Percentiles rank a stretch among this genome's conserved stretches.
phyloP scores from a whole-genome alignment of 2,113 vertebrate genomes.

The Zeus faber region DNA sequence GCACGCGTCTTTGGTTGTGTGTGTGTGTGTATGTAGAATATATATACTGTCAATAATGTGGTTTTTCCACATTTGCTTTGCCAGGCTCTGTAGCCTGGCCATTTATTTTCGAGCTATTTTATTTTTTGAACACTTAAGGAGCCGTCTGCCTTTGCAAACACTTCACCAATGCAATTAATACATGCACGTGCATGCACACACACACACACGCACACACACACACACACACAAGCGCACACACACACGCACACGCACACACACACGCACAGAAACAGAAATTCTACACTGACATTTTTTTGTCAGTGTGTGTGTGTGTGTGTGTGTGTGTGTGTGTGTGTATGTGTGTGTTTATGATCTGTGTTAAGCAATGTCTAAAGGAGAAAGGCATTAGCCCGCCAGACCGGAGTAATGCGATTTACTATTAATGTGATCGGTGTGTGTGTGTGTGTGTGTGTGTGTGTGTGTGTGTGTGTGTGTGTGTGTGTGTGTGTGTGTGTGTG shows the following conservation, averaged over 20 bases:
- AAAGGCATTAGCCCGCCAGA: constrained; percentile 45
- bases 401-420: constrained; percentile 53
- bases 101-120: not conserved
- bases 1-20: not conserved
- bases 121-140: not conserved
- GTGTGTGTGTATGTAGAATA: not conserved
- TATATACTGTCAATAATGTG: too few species aligned
- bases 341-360: too few species aligned
- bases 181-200: constrained; percentile 2
- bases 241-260: constrained; percentile 1
- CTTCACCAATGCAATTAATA: not conserved
- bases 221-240: constrained; percentile 5
- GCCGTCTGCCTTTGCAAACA: not conserved
- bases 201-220: not conserved
- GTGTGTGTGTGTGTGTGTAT: not conserved
- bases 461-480: constrained; percentile 12
- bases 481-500: constrained; percentile 19
- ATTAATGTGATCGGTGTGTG: constrained; percentile 33
- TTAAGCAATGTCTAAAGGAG: constrained; percentile 30
- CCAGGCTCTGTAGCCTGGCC: not conserved
- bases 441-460: constrained; percentile 14
- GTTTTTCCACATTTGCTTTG: not conserved
- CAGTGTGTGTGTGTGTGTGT: constrained; percentile 21
- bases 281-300: not conserved
- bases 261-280: not conserved